Evolutionary conservation across 2,888 invertebrate species (phyloP), one percentile per base, ranked within the genome.

Genomic region (Teinopalpus imperialis): DNA sequence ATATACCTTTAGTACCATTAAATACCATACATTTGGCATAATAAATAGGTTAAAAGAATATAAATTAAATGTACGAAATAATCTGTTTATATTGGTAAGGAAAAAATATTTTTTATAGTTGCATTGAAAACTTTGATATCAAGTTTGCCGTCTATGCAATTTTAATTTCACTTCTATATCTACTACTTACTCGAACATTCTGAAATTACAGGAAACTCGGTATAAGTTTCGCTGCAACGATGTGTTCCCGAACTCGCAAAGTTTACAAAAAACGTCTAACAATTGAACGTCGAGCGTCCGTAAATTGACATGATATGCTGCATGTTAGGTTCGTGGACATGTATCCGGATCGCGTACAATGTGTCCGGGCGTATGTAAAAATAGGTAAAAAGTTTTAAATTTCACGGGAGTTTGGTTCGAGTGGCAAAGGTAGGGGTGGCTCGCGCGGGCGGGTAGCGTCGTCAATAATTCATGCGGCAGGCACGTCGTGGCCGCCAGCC

Each of bases 401-500:
- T 46, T 63, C 56, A 16, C 5, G 20, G 23, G 61, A 65, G 52
- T 67, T 60, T 50, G 54, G 42, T 63, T 74, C 80, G 75, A 78
- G 75, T 67, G 59, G 47, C 51, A 37, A 34, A 64, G 56, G 74
- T 81, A 71, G 56, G 51, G 57, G 55, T 49, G 49, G 52, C 56
- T 60, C 61, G 62, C 68, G 68, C 57, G 68, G 63, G 58, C 69
- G 67, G 57, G 60, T 60, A 69, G 69, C 74, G 58, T 81, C 77
- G 77, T 85, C 81, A 83, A 85, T 86, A 86, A 86, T 86, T 82
- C 85, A 85, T 85, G 82, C 78, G 79, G 80, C 77, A 81, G 81
- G 75, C 82, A 75, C 81, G 77, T 74, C 76, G 81, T 79, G 73
- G 81, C 75, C 75, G 74, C 70, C 78, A 76, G 81, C 80, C 82